A percentile compares a stretch with the other conserved stretches of the same genome.
These are phyloP conservation scores for Eurosta solidaginis DNA, from an alignment of 1,140 invertebrate species.

Conservation along the genomic window DNA sequence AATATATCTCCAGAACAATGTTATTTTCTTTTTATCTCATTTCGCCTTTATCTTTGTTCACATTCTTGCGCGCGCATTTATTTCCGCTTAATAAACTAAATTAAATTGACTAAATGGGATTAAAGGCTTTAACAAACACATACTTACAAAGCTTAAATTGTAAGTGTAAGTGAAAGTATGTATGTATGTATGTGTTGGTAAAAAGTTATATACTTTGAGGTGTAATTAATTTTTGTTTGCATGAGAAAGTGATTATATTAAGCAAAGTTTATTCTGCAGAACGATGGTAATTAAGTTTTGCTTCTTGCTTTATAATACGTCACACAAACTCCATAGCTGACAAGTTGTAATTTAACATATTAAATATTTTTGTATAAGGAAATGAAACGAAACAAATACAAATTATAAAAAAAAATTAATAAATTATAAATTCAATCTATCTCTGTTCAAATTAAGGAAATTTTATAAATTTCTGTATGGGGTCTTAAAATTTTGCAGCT, in stretches of 20 bases:
- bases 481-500: no score
- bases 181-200: not conserved
- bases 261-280: not conserved
- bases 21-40: not conserved
- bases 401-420: no score
- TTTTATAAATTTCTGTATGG: no score
- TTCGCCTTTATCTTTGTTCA: not conserved
- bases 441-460: no score
- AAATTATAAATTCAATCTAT: no score
- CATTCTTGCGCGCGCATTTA: conserved; percentile 13
- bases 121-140: conserved; percentile 10
- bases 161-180: not conserved
- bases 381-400: no score
- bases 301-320: no score
- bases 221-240: not conserved
- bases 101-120: conserved; percentile 33
- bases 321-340: no score
- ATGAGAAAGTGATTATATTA: not conserved
- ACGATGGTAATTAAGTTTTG: no score
- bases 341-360: no score
- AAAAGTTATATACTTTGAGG: not conserved
- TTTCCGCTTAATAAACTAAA: conserved; percentile 36
- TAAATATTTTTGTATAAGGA: no score
- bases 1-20: not conserved
- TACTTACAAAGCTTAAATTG: not conserved